Conservation (phyloP, 1,140 invertebrate species). For the Panagrolaimus sp. region DNA sequence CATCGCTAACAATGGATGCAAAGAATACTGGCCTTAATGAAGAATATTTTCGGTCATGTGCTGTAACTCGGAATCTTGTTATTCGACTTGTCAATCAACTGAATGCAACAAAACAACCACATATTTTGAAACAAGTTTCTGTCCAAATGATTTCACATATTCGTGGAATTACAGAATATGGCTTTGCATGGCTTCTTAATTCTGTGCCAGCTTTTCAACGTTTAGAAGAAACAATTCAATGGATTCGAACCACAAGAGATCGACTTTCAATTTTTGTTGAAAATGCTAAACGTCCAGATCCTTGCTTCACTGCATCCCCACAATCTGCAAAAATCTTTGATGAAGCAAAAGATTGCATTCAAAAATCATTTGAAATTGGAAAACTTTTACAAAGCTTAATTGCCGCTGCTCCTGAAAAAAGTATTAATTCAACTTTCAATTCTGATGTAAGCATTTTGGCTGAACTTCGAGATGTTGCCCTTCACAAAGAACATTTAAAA, state of each 20-base stretch:
- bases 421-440: background rate
- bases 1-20: constrained; percentile 20
- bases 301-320: no score
- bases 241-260: background rate
- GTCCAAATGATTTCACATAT: constrained; percentile 26
- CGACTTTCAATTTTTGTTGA: background rate
- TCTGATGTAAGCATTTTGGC: background rate
- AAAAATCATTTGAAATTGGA: background rate
- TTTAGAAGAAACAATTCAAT: background rate
- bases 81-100: constrained; percentile 24
- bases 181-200: constrained; percentile 34
- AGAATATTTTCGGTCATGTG: constrained; percentile 23
- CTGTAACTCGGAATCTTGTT: constrained; percentile 35
- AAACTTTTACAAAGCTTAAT: background rate
- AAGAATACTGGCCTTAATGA: constrained; percentile 17
- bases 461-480: background rate
- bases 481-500: constrained; percentile 1
- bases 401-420: background rate
- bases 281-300: background rate
- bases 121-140: constrained; percentile 30
- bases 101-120: constrained; percentile 16
- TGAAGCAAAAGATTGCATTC: background rate
- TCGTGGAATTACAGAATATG: constrained; percentile 36
- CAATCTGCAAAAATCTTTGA: no score
- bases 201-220: constrained; percentile 16